Base-by-base conservation (phyloP, 2,113 vertebrate species). In the Loxodonta africana region DNA sequence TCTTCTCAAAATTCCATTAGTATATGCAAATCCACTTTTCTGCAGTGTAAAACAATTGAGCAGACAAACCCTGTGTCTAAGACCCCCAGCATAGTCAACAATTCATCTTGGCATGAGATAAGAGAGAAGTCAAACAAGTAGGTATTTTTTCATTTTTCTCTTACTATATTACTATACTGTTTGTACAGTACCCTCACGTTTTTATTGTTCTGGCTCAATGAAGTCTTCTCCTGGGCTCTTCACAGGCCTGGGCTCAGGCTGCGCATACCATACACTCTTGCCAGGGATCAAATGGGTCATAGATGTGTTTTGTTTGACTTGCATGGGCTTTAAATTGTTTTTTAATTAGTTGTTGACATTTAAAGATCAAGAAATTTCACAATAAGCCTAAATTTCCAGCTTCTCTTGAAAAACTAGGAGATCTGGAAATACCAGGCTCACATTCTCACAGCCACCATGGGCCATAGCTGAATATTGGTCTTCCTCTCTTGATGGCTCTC, bases 1-100 rank as follows among this genome's bases (percentile, higher is more conserved):
- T 88, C 30, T 83, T 74, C 90, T 96, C 53, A 84, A 20, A 91
- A 69, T 26, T 80, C 30, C 48, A 21, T 81, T 95, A 62, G 26
- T 69, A 21, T 37, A 77, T 83, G 44, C 57, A 93, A 91, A 37
- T 48, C 44, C 65, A 8, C 20, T 93, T 96, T 93, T 71, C 62
- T 78, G 8, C 46, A 28, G 20, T 73, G 21, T 17, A 28, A 86
- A 84, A 74, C 18, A 74, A 17, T 1, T 82, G 60, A 3, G n/a
- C 28, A 77, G 44, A 28, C 46, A 26, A 48, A 63, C 53, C 76
- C 37, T 57, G 0, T 91, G 17, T 46, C 0, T 90, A 73, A 41
- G n/a, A 86, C 28, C 48, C 23, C 62, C 18, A 63, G 5, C 65
- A 60, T 62, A 60, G 37, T 71, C 83, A 73, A 21, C 76, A 26